Evolutionary conservation across 1,140 invertebrate species (phyloP).

Genomic region (Brachionus paranguensis): DNA sequence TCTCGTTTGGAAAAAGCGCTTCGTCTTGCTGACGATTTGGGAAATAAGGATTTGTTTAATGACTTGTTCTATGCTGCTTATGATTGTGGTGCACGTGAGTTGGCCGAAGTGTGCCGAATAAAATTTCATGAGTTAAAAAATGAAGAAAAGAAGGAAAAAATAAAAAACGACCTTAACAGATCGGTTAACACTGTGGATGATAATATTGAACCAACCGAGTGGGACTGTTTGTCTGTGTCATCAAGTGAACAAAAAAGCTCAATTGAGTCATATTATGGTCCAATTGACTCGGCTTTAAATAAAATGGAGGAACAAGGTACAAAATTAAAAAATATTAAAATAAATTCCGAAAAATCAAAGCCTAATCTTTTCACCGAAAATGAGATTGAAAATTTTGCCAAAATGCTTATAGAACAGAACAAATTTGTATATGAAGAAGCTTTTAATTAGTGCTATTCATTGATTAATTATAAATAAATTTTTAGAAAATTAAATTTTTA

Average conservation of each 20-base stretch:
- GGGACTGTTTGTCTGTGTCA: not conserved
- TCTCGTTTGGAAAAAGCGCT: not conserved
- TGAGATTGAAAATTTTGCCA: slow-evolving; percentile 7
- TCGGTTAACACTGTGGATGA: not conserved
- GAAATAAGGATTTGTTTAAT: not conserved
- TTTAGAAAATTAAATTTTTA: not conserved
- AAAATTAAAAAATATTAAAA: not conserved
- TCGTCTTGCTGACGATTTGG: not conserved
- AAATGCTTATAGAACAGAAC: not conserved
- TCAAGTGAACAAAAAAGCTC: not conserved
- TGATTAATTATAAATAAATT: not conserved
- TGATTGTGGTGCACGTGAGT: not conserved
- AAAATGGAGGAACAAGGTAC: not conserved
- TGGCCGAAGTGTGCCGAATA: not conserved
- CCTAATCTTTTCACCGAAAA: not conserved
- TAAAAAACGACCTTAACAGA: not conserved
- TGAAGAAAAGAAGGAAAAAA: not conserved
- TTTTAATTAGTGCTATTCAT: not conserved
- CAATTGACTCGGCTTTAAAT: not conserved
- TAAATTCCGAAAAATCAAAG: not conserved
- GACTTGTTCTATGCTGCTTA: not conserved
- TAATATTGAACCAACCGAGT: not conserved
- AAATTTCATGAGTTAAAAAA: slow-evolving; percentile 18
- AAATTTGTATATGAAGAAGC: slow-evolving; percentile 13
- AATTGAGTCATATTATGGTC: not conserved